These are phyloP conservation scores for Plectropomus leopardus DNA, from an alignment of 2,113 vertebrate genomes.

Conservation along the genomic window DNA sequence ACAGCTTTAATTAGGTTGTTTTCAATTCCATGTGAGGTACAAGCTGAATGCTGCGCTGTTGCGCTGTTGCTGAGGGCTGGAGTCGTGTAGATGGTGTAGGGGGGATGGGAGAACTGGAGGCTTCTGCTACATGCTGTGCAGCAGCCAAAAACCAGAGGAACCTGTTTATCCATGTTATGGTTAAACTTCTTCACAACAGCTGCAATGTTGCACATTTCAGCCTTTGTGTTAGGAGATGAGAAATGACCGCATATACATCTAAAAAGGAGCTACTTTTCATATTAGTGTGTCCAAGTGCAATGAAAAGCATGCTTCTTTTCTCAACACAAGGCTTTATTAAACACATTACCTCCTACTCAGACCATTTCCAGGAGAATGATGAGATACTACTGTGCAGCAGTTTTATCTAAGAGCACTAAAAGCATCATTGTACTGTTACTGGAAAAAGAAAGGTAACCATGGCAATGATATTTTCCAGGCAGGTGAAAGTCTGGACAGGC, in stretches of 20 bases:
- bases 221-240: background rate
- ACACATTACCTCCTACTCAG: slow-evolving; percentile 42
- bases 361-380: slow-evolving; percentile 36
- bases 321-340: slow-evolving; percentile 64
- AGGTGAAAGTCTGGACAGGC: slow-evolving; percentile 72
- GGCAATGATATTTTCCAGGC: slow-evolving; percentile 66
- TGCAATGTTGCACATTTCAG: background rate
- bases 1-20: slow-evolving; percentile 27
- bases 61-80: slow-evolving; percentile 25
- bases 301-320: slow-evolving; percentile 19
- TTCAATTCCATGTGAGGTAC: slow-evolving; percentile 22
- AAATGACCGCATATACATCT: background rate
- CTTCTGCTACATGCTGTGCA: slow-evolving; percentile 14
- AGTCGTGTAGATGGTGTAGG: slow-evolving; percentile 14
- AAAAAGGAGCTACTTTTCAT: background rate
- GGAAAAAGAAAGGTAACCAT: slow-evolving; percentile 70
- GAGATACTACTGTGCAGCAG: slow-evolving; percentile 35
- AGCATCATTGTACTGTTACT: slow-evolving; percentile 55
- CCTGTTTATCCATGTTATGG: slow-evolving; percentile 37
- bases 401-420: slow-evolving; percentile 64
- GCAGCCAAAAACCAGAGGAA: slow-evolving; percentile 58
- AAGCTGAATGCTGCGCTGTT: slow-evolving; percentile 17
- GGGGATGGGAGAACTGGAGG: slow-evolving; percentile 45
- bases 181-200: background rate
- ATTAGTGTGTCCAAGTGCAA: background rate